These are phyloP conservation scores for Neopelma chrysocephalum DNA, from an alignment of 2,797 vertebrate species.

Conservation along the genomic window DNA sequence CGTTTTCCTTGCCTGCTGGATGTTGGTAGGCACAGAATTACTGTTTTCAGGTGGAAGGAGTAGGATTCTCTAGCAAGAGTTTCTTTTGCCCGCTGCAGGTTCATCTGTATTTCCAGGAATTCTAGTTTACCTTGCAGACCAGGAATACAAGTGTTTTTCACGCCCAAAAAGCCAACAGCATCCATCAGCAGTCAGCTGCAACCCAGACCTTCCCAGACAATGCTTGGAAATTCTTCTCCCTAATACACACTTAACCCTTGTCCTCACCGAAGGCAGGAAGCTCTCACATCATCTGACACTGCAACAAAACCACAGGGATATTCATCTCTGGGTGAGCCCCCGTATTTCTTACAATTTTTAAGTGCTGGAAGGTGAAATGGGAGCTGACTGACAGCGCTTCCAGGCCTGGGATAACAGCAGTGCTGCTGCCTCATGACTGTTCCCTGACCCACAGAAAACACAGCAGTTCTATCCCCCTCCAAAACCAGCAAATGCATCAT, in stretches of 20 bases:
- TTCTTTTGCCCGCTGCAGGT: neutral
- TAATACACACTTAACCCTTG: neutral
- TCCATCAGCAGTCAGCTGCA: neutral
- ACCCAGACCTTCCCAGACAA: neutral
- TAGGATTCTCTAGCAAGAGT: neutral
- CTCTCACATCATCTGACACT: neutral
- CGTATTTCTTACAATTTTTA: neutral
- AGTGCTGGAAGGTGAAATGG: neutral
- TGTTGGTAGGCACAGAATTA: neutral
- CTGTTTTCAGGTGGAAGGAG: neutral
- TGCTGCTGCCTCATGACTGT: rapidly evolving
- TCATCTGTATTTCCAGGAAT: neutral
- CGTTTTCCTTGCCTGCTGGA: neutral
- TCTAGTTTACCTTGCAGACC: neutral
- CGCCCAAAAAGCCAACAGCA: neutral
- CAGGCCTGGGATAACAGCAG: neutral
- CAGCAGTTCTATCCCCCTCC: neutral
- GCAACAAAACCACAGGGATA: neutral
- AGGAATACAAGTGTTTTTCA: neutral
- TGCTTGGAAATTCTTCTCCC: neutral
- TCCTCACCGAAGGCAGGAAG: neutral
- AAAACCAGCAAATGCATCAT: neutral
- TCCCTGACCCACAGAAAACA: neutral
- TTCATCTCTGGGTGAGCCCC: neutral
- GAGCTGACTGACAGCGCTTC: neutral